Evolutionary conservation across 2,113 vertebrate species (phyloP).

Genomic region (Vidua chalybeata): DNA sequence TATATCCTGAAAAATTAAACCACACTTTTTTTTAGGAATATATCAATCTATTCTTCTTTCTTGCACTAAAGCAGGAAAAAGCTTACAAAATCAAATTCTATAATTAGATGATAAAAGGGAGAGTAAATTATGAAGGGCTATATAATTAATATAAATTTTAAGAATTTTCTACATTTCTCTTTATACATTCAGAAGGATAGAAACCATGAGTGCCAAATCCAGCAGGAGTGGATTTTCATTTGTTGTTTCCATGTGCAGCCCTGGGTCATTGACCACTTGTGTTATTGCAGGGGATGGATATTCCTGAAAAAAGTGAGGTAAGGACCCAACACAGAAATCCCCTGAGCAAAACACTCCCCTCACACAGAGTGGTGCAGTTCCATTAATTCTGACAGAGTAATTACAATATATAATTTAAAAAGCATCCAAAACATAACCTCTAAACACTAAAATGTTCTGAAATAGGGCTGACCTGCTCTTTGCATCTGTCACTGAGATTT

Average conservation of each 20-base stretch:
- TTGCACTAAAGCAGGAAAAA: not conserved
- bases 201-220: not conserved
- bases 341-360: not conserved
- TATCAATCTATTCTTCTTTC: not conserved
- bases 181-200: not conserved
- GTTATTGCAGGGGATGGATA: not conserved
- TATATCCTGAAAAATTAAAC: not conserved
- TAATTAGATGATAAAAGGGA: not conserved
- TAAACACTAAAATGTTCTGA: not conserved
- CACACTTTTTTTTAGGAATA: not conserved
- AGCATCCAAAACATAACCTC: not conserved
- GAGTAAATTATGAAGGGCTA: not conserved
- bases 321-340: not conserved
- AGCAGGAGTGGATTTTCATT: not conserved
- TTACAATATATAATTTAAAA: not conserved
- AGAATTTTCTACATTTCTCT: not conserved
- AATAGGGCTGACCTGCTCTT: not conserved
- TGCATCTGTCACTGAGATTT: not conserved
- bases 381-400: not conserved
- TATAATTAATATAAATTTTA: not conserved
- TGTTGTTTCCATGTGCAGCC: not conserved
- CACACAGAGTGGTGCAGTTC: not conserved
- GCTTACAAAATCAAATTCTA: not conserved
- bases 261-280: not conserved
- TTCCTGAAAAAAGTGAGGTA: not conserved